These are phyloP conservation scores for Cerastis rubricosa DNA, from an alignment of 2,888 invertebrate species.

Conservation along the genomic window DNA sequence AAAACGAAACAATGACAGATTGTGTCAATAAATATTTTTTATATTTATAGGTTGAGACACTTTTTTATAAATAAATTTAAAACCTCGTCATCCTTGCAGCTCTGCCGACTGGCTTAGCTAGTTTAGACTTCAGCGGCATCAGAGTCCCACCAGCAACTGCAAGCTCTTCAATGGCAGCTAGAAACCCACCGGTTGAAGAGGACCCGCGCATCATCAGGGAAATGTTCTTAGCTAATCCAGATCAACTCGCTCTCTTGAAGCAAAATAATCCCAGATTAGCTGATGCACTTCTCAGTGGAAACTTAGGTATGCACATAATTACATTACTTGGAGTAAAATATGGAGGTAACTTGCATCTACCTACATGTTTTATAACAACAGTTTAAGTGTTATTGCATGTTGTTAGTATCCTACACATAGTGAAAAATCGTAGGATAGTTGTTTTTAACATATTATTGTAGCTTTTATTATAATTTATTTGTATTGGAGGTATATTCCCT, in stretches of 20 bases:
- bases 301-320: constrained; percentile 91
- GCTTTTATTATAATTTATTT: background rate
- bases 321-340: background rate
- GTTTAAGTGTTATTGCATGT: constrained; percentile 21
- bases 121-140: constrained; percentile 96
- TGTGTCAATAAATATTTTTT: constrained; percentile 56
- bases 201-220: constrained; percentile 96
- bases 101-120: constrained; percentile 88
- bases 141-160: constrained; percentile 92
- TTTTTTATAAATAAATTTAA: constrained; percentile 64
- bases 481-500: background rate
- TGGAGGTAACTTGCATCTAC: background rate
- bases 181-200: constrained; percentile 91
- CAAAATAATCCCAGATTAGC: constrained; percentile 98
- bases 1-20: constrained; percentile 38
- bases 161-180: constrained; percentile 82
- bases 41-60: constrained; percentile 33
- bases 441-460: background rate
- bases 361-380: background rate
- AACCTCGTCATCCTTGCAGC: constrained; percentile 76
- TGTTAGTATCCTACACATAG: constrained; percentile 9
- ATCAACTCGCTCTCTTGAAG: constrained; percentile 96
- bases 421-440: background rate
- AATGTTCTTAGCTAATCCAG: constrained; percentile 97
- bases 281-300: constrained; percentile 96